Evolutionary conservation across 2,888 invertebrate genomes (phyloP), one percentile per base, ranked within the genome.

Genomic region (Allygus modestus): DNA sequence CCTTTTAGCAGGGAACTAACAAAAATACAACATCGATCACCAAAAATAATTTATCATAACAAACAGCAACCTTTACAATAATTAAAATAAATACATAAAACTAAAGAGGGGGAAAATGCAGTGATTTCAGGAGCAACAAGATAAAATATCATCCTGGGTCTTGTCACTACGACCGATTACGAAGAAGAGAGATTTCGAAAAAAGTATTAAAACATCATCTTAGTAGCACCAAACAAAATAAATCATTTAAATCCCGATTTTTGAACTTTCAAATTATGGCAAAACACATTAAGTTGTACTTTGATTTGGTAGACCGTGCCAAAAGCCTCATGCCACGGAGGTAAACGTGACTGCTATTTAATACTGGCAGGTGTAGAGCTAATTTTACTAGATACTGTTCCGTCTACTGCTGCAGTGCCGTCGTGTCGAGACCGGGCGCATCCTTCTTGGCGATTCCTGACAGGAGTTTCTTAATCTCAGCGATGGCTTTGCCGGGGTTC

Each of bases 401-500:
- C 12, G 23, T 0, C 31, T 82, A 82, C 51, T 85, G 82, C 83
- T 88, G 93, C 84, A 94, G 90, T 85, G 94, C 93, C 5, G 94
- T 92, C 0, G 95, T 94, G 87, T 95, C 93, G 90, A 96, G 90
- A 61, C 94, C 94, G 0, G 97, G 97, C 82, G 92, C 91, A 81
- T 94, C 94, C 90, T 98, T 98, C 90, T 95, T 93, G 0, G 94
- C 94, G 86, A 97, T 91, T 84, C 98, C 98, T 9, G 97, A 95
- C 82, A 99, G 91, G 84, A 99, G 91, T 89, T 97, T 97, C 92
- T 99, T 99, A 89, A 99, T 95, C 91, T 99, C 97, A 12, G 98
- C 98, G 89, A 99, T 98, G 15, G 99, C 98, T 89, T 94, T 93
- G 17, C 98, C 99, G 23, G 99, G 99, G 92, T 99, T 99, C 88